phyloP scores from a whole-genome alignment of 2,888 invertebrate species.

The Drosophila kuntzei region DNA sequence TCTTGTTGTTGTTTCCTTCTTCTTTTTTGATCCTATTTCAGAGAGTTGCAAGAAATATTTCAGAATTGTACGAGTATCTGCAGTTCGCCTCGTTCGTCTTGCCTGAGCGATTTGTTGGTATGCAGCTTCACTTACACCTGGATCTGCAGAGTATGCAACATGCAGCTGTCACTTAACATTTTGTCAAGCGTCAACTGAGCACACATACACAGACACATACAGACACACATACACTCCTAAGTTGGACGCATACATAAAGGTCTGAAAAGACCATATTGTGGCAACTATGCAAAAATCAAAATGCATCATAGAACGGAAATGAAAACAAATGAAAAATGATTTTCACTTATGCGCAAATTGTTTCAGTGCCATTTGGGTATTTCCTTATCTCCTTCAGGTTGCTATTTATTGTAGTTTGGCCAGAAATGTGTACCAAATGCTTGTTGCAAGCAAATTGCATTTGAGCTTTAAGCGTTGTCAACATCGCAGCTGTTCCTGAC shows the following conservation, averaged over 20 bases:
- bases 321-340: conserved; percentile 81
- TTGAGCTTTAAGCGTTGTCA: conserved; percentile 51
- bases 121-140: conserved; percentile 39
- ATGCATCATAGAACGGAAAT: conserved; percentile 77
- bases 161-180: conserved; percentile 75
- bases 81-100: conserved; percentile 23
- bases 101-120: conserved; percentile 53
- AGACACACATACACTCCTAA: conserved; percentile 18
- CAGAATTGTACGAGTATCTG: conserved; percentile 32
- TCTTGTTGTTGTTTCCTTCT: conserved; percentile 21
- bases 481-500: conserved; percentile 40
- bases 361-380: conserved; percentile 27
- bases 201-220: conserved; percentile 23
- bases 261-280: conserved; percentile 25
- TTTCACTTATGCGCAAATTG: conserved; percentile 74
- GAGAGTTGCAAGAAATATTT: conserved; percentile 33
- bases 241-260: neutral
- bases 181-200: conserved; percentile 51
- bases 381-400: conserved; percentile 13
- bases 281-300: conserved; percentile 70
- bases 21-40: conserved; percentile 3
- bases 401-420: conserved; percentile 18
- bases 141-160: conserved; percentile 32
- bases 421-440: conserved; percentile 40
- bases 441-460: conserved; percentile 56